Conservation (phyloP, 2,888 invertebrate genomes). For the Tetramorium bicarinatum region DNA sequence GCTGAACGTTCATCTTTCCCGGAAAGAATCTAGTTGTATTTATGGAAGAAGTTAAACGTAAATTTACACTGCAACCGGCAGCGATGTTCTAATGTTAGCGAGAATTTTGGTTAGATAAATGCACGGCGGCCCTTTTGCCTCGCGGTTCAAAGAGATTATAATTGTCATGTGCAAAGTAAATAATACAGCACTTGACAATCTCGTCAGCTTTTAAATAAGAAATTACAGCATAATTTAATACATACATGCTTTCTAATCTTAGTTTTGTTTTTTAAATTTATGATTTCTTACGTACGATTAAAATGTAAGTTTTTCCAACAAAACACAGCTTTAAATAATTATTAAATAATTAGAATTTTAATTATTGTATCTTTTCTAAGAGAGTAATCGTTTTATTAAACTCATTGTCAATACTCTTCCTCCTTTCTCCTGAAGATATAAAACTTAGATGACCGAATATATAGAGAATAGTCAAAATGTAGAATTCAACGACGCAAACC, state of each 20-base stretch:
- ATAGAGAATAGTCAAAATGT: neutral
- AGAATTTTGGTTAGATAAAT: conserved; percentile 14
- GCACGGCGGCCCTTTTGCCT: neutral
- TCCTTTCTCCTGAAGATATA: too few species aligned
- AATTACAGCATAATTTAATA: conserved; percentile 20
- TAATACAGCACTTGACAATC: neutral
- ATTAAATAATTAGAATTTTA: neutral
- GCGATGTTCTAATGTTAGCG: conserved; percentile 29
- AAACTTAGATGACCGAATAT: neutral
- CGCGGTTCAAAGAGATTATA: conserved; percentile 14
- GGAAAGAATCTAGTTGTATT: conserved; percentile 33
- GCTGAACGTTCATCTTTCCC: neutral
- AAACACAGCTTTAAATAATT: neutral
- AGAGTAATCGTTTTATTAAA: neutral
- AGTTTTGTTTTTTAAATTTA: neutral
- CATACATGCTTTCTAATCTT: neutral
- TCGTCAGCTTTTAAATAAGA: neutral
- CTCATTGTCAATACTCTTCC: neutral
- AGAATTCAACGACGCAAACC: neutral
- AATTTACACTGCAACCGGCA: conserved; percentile 12
- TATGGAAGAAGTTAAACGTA: conserved; percentile 15
- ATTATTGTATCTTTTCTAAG: neutral
- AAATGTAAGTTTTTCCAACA: neutral
- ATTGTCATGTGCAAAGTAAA: conserved; percentile 31
- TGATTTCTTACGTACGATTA: neutral